A percentile compares a stretch with the other conserved stretches of the same genome.
Evolutionary conservation across 2,888 invertebrate genomes (phyloP).

Genomic region (Schrankia costaestrigalis): DNA sequence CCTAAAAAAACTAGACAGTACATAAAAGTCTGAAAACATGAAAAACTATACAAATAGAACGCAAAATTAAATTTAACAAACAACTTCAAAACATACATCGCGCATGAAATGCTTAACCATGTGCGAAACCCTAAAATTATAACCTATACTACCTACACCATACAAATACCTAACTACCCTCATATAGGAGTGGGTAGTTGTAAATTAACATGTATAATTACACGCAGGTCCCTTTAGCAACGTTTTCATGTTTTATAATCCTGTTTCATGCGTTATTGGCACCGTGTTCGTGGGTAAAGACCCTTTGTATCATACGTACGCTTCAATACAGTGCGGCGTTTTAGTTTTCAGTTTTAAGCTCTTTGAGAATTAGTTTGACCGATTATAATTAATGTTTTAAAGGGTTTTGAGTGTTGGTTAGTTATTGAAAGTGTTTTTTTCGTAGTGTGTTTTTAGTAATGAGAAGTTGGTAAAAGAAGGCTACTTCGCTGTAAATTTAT

Average conservation of each 20-base stretch:
- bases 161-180: conserved; percentile 3
- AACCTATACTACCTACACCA: background rate
- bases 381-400: too few relatives aligned
- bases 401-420: too few relatives aligned
- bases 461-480: too few relatives aligned
- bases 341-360: conserved; percentile 8
- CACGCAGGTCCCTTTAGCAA: conserved; percentile 64
- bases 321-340: conserved; percentile 41
- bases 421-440: too few relatives aligned
- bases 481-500: too few relatives aligned
- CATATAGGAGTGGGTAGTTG: conserved; percentile 18
- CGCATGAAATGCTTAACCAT: conserved; percentile 1
- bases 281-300: conserved; percentile 28
- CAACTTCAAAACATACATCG: background rate
- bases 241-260: conserved; percentile 78
- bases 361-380: too few relatives aligned
- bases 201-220: conserved; percentile 76
- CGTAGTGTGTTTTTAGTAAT: too few relatives aligned
- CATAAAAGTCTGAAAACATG: too few relatives aligned
- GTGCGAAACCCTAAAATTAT: conserved; percentile 5
- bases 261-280: conserved; percentile 79
- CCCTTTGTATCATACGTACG: conserved; percentile 57
- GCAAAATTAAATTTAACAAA: too few relatives aligned
- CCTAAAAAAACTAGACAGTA: too few relatives aligned
- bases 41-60: too few relatives aligned